Evolutionary conservation across 2,888 invertebrate species (phyloP), one percentile per base, ranked within the genome.

Genomic region (Thelaira solivaga): DNA sequence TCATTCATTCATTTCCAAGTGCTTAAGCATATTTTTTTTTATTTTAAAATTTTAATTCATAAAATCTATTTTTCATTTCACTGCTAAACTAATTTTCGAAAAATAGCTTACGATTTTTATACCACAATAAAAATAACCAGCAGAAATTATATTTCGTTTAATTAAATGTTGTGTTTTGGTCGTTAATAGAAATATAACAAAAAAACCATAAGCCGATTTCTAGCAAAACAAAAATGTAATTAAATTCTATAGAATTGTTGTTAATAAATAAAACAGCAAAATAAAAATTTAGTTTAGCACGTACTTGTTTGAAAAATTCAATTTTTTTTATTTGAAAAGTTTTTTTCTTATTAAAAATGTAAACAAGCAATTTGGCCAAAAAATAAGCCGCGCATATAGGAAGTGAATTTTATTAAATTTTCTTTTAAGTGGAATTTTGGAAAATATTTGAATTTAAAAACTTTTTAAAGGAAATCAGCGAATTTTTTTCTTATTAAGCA

Each of bases 1-100:
- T 41, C 61, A 41, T 49, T 69, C 20, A 53, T 39, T 67, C 43
- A 34, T 16, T 8, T 45, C 24, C 7, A 69, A 69, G 57, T 59
- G 24, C 59, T 49, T 36, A 4, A 69, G 39, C 31, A 41, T 47
- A 57, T 10, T 8, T 31, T 55, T 67, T 53, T 10, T 8, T 31
- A 45, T 67, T 53, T 20, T 51, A 53, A 10, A 34, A 8, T 22
- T 51, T 22, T 41, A 26, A 7, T 34, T 62, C 41, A 61, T 13
- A 34, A 45, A 45, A 47, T 62, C 16, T 13, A 8, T 3, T 31
- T 31, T 4, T 43, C 43, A 10, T 53, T n/a, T 41, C 2, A 31
- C 29, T 16, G 8, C n/a, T 1, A 31, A 16, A 43, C 16, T 45
- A 34, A 39, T 29, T 29, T 43, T 13, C 18, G 13, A 45, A 55